Evolutionary conservation across 2,888 invertebrate genomes (phyloP).

Genomic region (Atherix ibis): DNA sequence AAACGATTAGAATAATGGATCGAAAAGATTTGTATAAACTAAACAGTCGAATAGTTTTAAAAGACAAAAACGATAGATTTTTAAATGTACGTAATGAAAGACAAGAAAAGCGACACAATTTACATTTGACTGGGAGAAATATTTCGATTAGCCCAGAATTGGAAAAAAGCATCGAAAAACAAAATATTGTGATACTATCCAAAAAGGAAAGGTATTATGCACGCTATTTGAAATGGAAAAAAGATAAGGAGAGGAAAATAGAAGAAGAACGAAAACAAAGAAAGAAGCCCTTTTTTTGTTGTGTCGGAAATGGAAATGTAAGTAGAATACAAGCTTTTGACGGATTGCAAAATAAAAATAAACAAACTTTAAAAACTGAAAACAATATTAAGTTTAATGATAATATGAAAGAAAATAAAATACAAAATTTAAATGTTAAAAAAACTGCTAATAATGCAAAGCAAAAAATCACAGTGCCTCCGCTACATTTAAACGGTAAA

Average conservation of each 20-base stretch:
- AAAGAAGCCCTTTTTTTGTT: neutral
- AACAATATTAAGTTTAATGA: neutral
- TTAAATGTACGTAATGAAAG: neutral
- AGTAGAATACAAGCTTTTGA: too few species aligned
- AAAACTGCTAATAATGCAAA: too few species aligned
- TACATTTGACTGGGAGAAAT: neutral
- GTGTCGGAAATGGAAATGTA: too few species aligned
- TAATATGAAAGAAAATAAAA: too few species aligned
- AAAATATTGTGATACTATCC: neutral
- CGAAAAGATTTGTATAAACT: neutral
- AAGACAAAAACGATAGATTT: neutral
- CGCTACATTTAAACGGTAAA: too few species aligned
- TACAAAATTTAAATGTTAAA: too few species aligned
- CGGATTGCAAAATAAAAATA: too few species aligned
- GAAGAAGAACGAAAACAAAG: neutral
- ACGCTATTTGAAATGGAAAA: neutral
- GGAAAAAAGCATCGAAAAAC: neutral
- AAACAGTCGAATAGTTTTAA: neutral
- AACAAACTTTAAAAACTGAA: neutral
- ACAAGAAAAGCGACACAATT: neutral
- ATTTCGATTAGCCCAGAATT: neutral
- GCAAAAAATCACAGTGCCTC: too few species aligned
- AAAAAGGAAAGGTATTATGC: neutral
- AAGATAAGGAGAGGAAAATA: neutral
- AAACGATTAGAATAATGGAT: too few species aligned